Percentiles rank a stretch among this genome's conserved stretches.
Conservation (phyloP, 2,888 invertebrate species). For the Catocala sponsa region DNA sequence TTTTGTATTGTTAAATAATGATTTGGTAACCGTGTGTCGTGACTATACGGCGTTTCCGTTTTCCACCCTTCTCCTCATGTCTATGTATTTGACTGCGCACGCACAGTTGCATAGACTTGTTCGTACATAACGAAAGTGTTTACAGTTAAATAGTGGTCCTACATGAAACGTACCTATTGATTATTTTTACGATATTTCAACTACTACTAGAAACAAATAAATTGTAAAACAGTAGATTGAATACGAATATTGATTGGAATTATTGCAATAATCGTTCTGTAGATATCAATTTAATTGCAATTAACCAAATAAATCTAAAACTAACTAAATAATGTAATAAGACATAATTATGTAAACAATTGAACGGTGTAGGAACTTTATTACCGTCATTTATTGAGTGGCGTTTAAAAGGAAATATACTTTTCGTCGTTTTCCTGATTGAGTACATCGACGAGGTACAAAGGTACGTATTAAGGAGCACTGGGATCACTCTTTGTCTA, state of each 20-base stretch:
- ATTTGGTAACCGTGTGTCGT: conserved; percentile 13
- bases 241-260: too few relatives aligned
- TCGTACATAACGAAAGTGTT: conserved; percentile 38
- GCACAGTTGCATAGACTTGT: conserved; percentile 38
- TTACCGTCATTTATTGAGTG: too few relatives aligned
- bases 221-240: too few relatives aligned
- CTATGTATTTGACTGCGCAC: conserved; percentile 18
- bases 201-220: too few relatives aligned
- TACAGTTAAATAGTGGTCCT: conserved; percentile 2
- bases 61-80: conserved; percentile 24
- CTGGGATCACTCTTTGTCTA: conserved; percentile 39
- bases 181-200: too few relatives aligned
- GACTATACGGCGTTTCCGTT: conserved; percentile 36
- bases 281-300: too few relatives aligned
- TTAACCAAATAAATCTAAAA: too few relatives aligned
- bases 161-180: not conserved
- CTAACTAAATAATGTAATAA: too few relatives aligned
- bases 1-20: conserved; percentile 6
- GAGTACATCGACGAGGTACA: conserved; percentile 3
- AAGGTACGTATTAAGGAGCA: conserved; percentile 29
- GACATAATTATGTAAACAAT: too few relatives aligned
- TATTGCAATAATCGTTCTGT: too few relatives aligned
- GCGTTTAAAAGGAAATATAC: too few relatives aligned
- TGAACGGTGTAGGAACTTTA: too few relatives aligned
- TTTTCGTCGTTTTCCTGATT: conserved; percentile 1